Conservation (phyloP, 2,113 vertebrate species). For the Cyanocitta stelleri region DNA sequence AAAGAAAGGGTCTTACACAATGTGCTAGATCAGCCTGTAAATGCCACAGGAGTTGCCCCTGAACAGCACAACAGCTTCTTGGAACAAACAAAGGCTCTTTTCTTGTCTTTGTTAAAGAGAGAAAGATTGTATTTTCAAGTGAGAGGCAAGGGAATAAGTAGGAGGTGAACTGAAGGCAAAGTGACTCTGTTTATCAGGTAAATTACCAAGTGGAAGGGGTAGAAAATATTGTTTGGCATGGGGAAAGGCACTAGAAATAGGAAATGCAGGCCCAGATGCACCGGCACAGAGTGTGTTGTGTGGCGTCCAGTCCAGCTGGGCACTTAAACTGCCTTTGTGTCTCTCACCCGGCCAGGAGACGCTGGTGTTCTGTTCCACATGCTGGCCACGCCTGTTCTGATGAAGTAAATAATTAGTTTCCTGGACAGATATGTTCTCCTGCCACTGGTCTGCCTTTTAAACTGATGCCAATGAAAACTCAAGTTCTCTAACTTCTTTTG, state of each 20-base stretch:
- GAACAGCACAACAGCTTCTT: background rate
- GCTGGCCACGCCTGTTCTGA: background rate
- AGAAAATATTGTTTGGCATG: background rate
- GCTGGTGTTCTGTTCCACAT: background rate
- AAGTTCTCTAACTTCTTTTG: background rate
- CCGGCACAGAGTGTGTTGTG: background rate
- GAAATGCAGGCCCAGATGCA: background rate
- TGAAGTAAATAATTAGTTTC: background rate
- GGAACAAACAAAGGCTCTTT: slow-evolving; percentile 6
- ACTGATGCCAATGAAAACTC: background rate
- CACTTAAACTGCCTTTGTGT: background rate
- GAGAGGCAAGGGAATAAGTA: background rate
- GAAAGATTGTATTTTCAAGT: background rate
- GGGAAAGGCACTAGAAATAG: background rate
- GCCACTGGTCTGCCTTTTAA: background rate
- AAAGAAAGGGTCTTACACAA: background rate
- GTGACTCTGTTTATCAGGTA: background rate
- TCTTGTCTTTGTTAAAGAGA: background rate
- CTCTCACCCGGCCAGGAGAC: background rate
- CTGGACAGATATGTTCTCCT: background rate
- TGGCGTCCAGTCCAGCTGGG: background rate
- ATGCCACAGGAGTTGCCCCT: background rate
- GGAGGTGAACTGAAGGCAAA: background rate
- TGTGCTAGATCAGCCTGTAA: background rate
- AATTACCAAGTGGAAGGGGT: background rate